A percentile compares a stretch with the other conserved stretches of the same genome.
Evolutionary conservation across 2,888 invertebrate genomes (phyloP).

Genomic region (Hyalella azteca): DNA sequence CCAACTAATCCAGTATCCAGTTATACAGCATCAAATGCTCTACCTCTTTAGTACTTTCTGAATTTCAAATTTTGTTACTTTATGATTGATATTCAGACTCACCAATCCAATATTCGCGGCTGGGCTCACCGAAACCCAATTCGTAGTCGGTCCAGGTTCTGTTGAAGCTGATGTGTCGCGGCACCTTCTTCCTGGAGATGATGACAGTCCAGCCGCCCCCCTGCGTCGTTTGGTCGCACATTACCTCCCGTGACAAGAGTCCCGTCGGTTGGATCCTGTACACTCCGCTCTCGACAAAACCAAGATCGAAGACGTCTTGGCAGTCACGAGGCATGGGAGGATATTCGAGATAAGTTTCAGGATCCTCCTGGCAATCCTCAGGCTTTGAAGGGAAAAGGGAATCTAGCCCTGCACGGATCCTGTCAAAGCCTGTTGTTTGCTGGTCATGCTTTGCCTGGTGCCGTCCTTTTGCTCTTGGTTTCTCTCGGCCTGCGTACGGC

Average conservation of each 20-base stretch:
- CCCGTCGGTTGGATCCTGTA: constrained; percentile 56
- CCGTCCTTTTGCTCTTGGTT: neutral
- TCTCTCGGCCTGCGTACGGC: neutral
- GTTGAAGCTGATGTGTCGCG: constrained; percentile 56
- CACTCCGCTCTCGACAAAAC: constrained; percentile 55
- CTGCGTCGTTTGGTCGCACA: constrained; percentile 55
- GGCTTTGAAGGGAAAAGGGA: constrained; percentile 53
- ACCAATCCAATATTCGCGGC: constrained; percentile 58
- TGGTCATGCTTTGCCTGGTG: neutral
- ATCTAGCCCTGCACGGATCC: constrained; percentile 35
- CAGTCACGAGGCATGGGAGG: constrained; percentile 57
- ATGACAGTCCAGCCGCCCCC: constrained; percentile 58
- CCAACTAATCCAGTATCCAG: too few species aligned
- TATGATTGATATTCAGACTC: too few species aligned
- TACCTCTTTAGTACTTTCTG: too few species aligned
- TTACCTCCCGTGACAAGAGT: constrained; percentile 50
- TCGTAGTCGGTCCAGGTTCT: constrained; percentile 56
- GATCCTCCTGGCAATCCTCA: constrained; percentile 54
- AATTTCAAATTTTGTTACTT: too few species aligned
- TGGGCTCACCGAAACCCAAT: constrained; percentile 56
- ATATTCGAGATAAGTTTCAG: constrained; percentile 53
- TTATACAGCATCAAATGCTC: too few species aligned
- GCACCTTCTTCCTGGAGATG: constrained; percentile 52
- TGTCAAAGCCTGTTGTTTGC: neutral
- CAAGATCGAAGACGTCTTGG: constrained; percentile 52